Evolutionary conservation across 2,888 invertebrate genomes (phyloP).

Genomic region (Cyaniris semiargus): DNA sequence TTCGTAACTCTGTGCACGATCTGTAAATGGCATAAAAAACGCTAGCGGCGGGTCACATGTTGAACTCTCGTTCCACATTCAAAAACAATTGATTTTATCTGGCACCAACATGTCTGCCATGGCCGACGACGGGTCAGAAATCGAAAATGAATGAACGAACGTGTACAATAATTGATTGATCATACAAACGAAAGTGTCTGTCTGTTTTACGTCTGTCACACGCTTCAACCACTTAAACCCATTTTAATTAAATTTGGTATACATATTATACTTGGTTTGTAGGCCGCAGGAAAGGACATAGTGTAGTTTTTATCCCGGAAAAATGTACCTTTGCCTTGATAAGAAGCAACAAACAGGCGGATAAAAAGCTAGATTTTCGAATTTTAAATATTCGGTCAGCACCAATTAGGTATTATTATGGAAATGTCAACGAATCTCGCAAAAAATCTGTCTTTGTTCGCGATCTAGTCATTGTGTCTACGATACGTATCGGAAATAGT

Average conservation of each 20-base stretch:
- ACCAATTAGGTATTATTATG: background rate
- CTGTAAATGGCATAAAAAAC: slow-evolving; percentile 30
- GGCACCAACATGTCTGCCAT: slow-evolving; percentile 18
- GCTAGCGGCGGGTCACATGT: slow-evolving; percentile 13
- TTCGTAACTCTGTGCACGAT: slow-evolving; percentile 25
- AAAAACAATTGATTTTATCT: slow-evolving; percentile 30
- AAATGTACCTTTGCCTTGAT: background rate
- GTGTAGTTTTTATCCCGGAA: background rate
- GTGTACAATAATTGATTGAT: background rate
- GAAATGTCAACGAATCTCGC: background rate
- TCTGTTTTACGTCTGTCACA: too few species aligned
- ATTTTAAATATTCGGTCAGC: background rate
- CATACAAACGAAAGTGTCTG: too few species aligned
- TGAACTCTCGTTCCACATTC: slow-evolving; percentile 28
- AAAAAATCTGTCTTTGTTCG: background rate
- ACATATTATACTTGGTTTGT: background rate
- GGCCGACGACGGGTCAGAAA: background rate
- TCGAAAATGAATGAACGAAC: slow-evolving; percentile 10
- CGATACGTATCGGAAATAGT: background rate
- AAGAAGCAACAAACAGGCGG: too few species aligned
- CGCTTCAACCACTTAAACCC: too few species aligned
- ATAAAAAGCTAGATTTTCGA: background rate
- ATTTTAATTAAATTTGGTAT: too few species aligned
- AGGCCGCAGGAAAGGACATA: too few species aligned
- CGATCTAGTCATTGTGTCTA: background rate